Evolutionary conservation across 2,888 invertebrate species (phyloP).

Genomic region (Euproctis similis): DNA sequence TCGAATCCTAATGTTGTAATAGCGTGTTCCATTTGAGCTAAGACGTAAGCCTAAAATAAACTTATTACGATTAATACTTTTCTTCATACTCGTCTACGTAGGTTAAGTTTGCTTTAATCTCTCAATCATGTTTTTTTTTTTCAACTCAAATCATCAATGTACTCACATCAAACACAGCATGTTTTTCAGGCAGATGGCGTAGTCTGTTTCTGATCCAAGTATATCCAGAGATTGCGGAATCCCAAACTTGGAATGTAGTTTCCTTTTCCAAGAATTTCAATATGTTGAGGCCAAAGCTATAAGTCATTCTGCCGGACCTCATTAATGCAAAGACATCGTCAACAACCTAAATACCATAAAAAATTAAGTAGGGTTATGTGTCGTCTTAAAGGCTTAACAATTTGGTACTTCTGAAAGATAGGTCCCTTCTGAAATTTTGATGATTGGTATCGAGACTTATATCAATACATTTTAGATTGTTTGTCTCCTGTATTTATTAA

Average conservation of each 20-base stretch:
- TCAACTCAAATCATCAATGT: too few species aligned
- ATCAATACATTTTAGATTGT: too few species aligned
- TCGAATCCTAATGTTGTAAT: conserved; percentile 44
- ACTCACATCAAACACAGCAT: conserved; percentile 56
- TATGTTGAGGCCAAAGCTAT: conserved; percentile 49
- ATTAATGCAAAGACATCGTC: conserved; percentile 62
- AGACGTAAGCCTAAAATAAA: conserved; percentile 35
- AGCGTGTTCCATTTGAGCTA: conserved; percentile 47
- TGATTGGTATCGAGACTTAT: too few species aligned
- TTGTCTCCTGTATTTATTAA: too few species aligned
- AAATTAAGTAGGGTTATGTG: too few species aligned
- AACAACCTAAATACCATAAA: conserved; percentile 37
- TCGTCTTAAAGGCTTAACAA: too few species aligned
- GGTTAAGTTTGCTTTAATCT: too few species aligned
- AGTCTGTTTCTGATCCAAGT: conserved; percentile 58
- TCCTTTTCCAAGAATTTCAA: conserved; percentile 51
- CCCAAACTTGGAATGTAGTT: conserved; percentile 60
- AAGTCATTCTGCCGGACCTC: conserved; percentile 47
- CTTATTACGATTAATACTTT: too few species aligned
- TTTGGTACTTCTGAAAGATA: too few species aligned
- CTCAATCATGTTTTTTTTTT: too few species aligned
- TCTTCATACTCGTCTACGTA: too few species aligned
- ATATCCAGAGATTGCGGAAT: conserved; percentile 52
- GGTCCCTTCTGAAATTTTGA: too few species aligned
- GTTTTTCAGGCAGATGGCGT: conserved; percentile 45